phyloP scores from a whole-genome alignment of 2,113 vertebrate genomes.

The Oryzias melastigma region DNA sequence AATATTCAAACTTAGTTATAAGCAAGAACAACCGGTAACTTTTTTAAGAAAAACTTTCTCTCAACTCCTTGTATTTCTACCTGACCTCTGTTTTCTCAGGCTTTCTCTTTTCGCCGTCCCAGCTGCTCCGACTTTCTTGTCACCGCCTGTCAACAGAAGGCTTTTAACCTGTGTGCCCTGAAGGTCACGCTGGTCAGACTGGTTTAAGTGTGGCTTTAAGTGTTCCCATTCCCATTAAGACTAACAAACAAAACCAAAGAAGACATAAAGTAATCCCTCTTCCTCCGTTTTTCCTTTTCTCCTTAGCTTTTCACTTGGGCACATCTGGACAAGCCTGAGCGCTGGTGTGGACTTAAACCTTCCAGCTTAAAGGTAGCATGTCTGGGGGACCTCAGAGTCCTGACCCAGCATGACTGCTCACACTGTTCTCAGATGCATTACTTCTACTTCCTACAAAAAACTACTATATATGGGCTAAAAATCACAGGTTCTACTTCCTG shows the following conservation, averaged over 20 bases:
- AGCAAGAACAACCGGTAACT: too few species aligned
- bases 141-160: slow-evolving; percentile 62
- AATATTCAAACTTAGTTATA: too few species aligned
- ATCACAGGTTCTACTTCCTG: slow-evolving; percentile 12
- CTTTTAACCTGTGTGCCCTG: slow-evolving; percentile 67
- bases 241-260: slow-evolving; percentile 65
- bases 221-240: slow-evolving; percentile 70
- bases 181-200: slow-evolving; percentile 65
- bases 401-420: slow-evolving; percentile 31
- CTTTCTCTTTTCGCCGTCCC: not conserved
- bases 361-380: slow-evolving; percentile 25
- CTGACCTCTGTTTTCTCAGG: not conserved
- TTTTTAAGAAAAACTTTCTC: too few species aligned
- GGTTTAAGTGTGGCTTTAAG: slow-evolving; percentile 66
- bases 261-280: slow-evolving; percentile 49
- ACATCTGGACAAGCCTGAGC: slow-evolving; percentile 45
- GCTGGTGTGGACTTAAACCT: slow-evolving; percentile 4
- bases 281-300: not conserved
- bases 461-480: slow-evolving; percentile 36
- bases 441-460: slow-evolving; percentile 47
- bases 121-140: slow-evolving; percentile 10
- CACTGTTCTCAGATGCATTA: slow-evolving; percentile 57
- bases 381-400: slow-evolving; percentile 34
- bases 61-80: not conserved
- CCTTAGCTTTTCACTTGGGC: slow-evolving; percentile 15